Conservation (phyloP, 2,888 invertebrate genomes). For the Calliphora vomitoria region DNA sequence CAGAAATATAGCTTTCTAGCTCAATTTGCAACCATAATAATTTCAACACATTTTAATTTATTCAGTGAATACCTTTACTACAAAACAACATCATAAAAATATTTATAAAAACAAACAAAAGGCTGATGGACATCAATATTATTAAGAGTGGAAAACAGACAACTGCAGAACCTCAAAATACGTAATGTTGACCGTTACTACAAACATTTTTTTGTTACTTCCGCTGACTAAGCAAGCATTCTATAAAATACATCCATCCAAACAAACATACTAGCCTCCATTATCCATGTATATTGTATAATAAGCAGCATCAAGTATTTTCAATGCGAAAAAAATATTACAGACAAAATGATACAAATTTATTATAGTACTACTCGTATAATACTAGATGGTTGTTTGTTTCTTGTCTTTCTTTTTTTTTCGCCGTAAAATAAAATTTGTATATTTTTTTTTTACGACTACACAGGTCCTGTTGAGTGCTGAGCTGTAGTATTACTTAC, state of each 20-base stretch:
- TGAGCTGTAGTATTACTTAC: background rate
- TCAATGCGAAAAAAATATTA: slow-evolving; percentile 13
- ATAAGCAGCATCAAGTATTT: slow-evolving; percentile 4
- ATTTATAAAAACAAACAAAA: slow-evolving; percentile 22
- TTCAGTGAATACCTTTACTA: slow-evolving; percentile 28
- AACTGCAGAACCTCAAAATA: slow-evolving; percentile 15
- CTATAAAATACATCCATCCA: background rate
- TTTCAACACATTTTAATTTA: background rate
- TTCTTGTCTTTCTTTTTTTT: slow-evolving; percentile 2
- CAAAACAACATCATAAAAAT: background rate
- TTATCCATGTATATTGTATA: slow-evolving; percentile 18
- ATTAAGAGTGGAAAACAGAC: slow-evolving; percentile 11
- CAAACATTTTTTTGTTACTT: background rate
- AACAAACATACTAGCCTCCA: background rate
- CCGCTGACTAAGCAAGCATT: slow-evolving; percentile 52
- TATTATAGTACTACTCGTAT: slow-evolving; percentile 5
- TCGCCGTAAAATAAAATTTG: slow-evolving; percentile 15
- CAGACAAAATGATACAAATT: slow-evolving; percentile 41
- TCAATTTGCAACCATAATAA: too few relatives aligned
- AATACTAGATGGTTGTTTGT: slow-evolving; percentile 2
- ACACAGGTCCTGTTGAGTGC: slow-evolving; percentile 21
- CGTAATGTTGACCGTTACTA: slow-evolving; percentile 37
- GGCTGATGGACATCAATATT: slow-evolving; percentile 59
- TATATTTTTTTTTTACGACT: slow-evolving; percentile 15
- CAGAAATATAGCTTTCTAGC: too few relatives aligned